Evolutionary conservation across 2,888 invertebrate genomes (phyloP), one percentile per base, ranked within the genome.

Genomic region (Metalampra italica): DNA sequence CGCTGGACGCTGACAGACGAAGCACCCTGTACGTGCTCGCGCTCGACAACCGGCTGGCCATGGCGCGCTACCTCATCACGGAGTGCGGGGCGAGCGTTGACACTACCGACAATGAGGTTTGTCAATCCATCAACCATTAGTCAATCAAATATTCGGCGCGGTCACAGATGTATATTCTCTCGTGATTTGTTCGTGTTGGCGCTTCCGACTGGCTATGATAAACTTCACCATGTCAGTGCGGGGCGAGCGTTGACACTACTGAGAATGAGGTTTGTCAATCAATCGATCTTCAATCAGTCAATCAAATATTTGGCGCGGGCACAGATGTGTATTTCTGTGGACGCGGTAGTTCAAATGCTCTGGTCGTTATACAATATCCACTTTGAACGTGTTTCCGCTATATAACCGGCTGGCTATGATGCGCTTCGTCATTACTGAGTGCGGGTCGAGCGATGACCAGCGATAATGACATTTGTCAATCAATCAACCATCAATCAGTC

Each of bases 171-270:
- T 46, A 39, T 7, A 7, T 9, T 30, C 30, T 30, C 30, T 30
- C n/a, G n/a, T n/a, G n/a, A n/a, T n/a, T n/a, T 98, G 29, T 98
- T 98, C 78, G 95, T 98, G 47, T 90, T 98, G 46, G 97, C 98
- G 3, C 84, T 97, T 57, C 82, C 91, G 96, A 55, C 80, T 96
- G 56, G 93, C 94, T 11, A 96, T 96, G 93, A 95, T 96, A 40
- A 95, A 94, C 78, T 88, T 98, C 55, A 79, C 98, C 49, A 91
- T 94, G 52, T n/a, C 92, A 94, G 64, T 94, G 94, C 36, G 90
- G 90, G 12, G 96, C 96, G 0, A 93, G 95, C 65, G 95, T 97
- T 0, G 96, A 97, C 75, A 94, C 95, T 50, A 92, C 96, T 42
- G 98, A 98, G 74, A 93, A 94, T 5, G 98, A 98, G 90, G 93